A percentile compares a stretch with the other conserved stretches of the same genome.
Conservation (phyloP, 2,113 vertebrate species). For the Alectura lathami region DNA sequence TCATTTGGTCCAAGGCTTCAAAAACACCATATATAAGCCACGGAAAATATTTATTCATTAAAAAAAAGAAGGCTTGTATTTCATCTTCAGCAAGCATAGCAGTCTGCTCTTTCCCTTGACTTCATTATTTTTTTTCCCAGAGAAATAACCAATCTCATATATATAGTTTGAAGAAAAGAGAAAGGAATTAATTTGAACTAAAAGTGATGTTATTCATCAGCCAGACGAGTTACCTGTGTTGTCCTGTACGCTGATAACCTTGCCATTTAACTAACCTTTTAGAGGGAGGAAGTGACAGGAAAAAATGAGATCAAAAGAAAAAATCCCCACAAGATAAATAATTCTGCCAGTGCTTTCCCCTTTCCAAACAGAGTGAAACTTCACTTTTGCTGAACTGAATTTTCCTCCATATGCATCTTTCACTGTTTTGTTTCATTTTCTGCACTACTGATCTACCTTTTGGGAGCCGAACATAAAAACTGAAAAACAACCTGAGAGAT, state of each 20-base stretch:
- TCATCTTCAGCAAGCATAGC: background rate
- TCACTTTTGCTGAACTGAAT: background rate
- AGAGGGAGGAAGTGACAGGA: background rate
- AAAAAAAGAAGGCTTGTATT: background rate
- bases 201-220: background rate
- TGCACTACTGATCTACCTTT: background rate
- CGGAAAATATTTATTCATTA: background rate
- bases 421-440: background rate
- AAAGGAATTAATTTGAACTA: background rate
- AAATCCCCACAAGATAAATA: background rate
- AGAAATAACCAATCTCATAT: background rate
- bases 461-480: conserved; percentile 32
- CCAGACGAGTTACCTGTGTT: background rate
- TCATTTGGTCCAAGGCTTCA: background rate
- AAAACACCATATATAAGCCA: accelerated
- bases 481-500: conserved; percentile 15
- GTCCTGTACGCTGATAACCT: background rate
- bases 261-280: background rate
- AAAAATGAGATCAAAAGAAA: background rate
- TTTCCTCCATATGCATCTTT: background rate
- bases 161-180: background rate
- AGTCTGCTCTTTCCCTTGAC: background rate
- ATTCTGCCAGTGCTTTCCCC: background rate
- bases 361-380: background rate
- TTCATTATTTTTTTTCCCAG: background rate